A percentile compares a stretch with the other conserved stretches of the same genome.
phyloP scores from a whole-genome alignment of 2,797 vertebrate genomes.

The Poeciliopsis paucimaculata region DNA sequence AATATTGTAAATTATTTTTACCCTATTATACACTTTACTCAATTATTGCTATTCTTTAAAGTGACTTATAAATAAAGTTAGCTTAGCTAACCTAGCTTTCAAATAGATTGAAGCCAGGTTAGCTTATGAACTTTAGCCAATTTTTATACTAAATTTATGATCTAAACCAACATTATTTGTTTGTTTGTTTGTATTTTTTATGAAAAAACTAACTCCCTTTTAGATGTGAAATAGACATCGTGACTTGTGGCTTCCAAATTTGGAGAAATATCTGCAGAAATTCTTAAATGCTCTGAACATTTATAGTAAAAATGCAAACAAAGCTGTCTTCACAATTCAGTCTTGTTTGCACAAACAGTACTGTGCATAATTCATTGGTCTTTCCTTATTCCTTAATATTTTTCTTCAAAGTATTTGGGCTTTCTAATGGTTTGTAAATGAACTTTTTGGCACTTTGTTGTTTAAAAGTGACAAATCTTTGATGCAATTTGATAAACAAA shows the following conservation, averaged over 20 bases:
- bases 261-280: neutral
- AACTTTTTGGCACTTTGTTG: neutral
- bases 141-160: neutral
- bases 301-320: neutral
- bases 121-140: neutral
- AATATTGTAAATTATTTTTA: neutral
- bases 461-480: neutral
- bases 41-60: neutral
- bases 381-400: neutral
- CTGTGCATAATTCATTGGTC: neutral
- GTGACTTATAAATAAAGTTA: neutral
- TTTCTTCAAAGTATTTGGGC: neutral
- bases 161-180: neutral
- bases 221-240: neutral
- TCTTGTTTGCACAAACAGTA: neutral
- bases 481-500: neutral
- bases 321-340: neutral
- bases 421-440: neutral
- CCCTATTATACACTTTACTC: neutral
- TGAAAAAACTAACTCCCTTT: neutral
- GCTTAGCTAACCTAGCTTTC: neutral
- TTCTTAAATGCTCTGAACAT: neutral
- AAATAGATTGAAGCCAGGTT: neutral
- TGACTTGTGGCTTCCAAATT: neutral
- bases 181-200: neutral